phyloP scores from a whole-genome alignment of 2,797 vertebrate genomes.

The Rhinella marina region DNA sequence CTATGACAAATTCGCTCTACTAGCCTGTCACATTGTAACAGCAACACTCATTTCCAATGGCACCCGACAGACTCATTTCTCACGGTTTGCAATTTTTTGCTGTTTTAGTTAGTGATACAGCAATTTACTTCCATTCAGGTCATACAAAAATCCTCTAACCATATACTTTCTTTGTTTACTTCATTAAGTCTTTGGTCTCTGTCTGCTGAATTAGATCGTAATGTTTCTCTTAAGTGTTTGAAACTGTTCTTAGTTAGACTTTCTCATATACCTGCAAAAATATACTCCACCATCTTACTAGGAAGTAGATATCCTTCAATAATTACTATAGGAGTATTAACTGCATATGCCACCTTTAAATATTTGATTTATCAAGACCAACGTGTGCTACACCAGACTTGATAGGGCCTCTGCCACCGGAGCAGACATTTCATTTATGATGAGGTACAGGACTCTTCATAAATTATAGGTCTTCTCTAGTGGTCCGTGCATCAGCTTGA shows the following conservation, averaged over 20 bases:
- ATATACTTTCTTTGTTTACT: slow-evolving; percentile 20
- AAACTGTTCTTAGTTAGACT: neutral
- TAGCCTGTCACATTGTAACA: slow-evolving; percentile 31
- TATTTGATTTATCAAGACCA: too few species aligned
- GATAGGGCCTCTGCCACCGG: too few species aligned
- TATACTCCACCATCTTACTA: neutral
- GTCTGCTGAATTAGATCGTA: slow-evolving; percentile 41
- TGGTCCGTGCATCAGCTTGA: too few species aligned
- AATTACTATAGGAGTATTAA: too few species aligned
- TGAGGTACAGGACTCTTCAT: too few species aligned
- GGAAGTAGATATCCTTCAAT: neutral
- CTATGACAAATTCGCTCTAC: slow-evolving; percentile 45
- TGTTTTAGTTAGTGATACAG: slow-evolving; percentile 1
- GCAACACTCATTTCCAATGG: slow-evolving; percentile 35
- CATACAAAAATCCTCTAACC: slow-evolving; percentile 15
- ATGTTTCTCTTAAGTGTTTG: neutral
- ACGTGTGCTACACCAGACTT: too few species aligned
- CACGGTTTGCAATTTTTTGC: slow-evolving; percentile 35
- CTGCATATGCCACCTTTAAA: too few species aligned
- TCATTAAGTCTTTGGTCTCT: slow-evolving; percentile 44
- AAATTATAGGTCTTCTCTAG: too few species aligned
- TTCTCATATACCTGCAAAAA: slow-evolving; percentile 21
- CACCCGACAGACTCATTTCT: slow-evolving; percentile 40
- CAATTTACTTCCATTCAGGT: slow-evolving; percentile 43
- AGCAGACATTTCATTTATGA: too few species aligned